Evolutionary conservation across 2,888 invertebrate genomes (phyloP), one percentile per base, ranked within the genome.

Genomic region (Ariolimax columbianus): DNA sequence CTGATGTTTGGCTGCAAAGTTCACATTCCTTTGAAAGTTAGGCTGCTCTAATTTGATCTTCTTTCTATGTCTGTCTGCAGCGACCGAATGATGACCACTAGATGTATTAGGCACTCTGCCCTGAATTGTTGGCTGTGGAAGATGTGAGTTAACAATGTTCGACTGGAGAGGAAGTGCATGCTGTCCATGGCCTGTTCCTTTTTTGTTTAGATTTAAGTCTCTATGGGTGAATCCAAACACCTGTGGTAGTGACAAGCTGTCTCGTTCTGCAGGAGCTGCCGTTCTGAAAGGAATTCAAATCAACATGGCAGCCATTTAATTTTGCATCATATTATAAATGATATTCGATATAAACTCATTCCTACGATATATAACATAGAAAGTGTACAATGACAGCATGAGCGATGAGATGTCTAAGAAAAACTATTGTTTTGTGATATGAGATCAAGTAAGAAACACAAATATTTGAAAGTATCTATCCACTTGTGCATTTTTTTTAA

Each of bases 231-330:
- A 47, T 33, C 59, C 63, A 33, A 82, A 26, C n/a, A 9, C 38
- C 36, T 85, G 85, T 43, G 85, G 70, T 30, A 81, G 72, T 72
- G 80, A 77, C 33, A 85, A 77, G 40, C 82, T 77, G 43, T 85
- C 85, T 82, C 82, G 68, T 36, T 85, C 85, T 55, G 85, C 30
- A 19, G 85, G 85, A 26, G 85, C 73, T 38, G 85, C 85, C 9
- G 85, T 85, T n/a, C 85, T 85, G 77, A 51, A 81, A 77, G 36
- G n/a, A 51, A 72, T 72, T 72, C 1, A 51, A 75, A 7, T 0
- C 0, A 51, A 38, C 19, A 55, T 43, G 23, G 23, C 55, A 55
- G 55, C 9, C 6, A 17, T 23, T 55, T 55, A 55, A 55, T 55
- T 55, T 55, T 7, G 47, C 17, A 17, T 47, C 47, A 47, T 17